Evolutionary conservation across 2,113 vertebrate species (phyloP).

Genomic region (Cochlearius cochlearius): DNA sequence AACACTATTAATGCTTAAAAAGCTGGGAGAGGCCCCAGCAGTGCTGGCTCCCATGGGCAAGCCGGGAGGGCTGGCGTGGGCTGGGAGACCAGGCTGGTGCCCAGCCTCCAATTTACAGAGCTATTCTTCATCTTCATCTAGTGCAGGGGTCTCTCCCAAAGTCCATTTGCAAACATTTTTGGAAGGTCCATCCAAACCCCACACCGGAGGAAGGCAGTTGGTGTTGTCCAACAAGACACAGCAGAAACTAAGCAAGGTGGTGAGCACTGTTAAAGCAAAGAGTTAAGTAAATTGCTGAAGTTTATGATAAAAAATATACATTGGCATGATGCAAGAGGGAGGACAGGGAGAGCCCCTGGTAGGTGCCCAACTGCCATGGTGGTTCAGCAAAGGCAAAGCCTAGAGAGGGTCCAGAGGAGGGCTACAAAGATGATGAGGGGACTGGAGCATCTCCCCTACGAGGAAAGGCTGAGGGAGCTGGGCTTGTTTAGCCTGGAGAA

Average conservation of each 20-base stretch:
- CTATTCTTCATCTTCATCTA: background rate
- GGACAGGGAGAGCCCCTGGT: background rate
- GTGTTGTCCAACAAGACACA: background rate
- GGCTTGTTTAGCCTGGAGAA: no score
- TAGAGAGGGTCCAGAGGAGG: no score
- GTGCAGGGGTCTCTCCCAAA: background rate
- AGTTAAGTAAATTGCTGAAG: background rate
- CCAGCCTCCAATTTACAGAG: background rate
- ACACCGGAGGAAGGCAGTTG: background rate
- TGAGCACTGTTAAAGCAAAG: background rate
- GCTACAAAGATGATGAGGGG: no score
- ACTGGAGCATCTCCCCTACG: no score
- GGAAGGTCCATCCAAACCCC: background rate
- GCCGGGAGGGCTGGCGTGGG: background rate
- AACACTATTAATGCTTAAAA: background rate
- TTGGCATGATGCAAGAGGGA: background rate
- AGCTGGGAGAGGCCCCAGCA: background rate
- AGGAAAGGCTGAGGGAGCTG: no score
- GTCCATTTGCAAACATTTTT: background rate
- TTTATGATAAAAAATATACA: background rate
- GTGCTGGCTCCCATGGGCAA: accelerated
- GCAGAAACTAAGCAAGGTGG: background rate
- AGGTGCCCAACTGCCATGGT: no score
- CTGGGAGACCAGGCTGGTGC: background rate
- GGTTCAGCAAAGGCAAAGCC: background rate